phyloP scores from a whole-genome alignment of 2,113 vertebrate genomes.

The Calidris pygmaea region DNA sequence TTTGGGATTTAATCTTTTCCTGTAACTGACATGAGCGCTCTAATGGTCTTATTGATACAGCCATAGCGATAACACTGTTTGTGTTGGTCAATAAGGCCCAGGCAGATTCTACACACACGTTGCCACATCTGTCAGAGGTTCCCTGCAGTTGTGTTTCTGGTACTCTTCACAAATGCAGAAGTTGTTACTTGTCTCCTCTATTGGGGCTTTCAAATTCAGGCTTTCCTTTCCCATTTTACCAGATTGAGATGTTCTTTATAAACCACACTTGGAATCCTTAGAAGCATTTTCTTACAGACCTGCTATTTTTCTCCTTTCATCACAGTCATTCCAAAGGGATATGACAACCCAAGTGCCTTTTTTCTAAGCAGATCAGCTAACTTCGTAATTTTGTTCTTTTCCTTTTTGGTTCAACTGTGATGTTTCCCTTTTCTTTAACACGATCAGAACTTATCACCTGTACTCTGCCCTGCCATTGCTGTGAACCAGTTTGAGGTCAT shows the following conservation, averaged over 20 bases:
- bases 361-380: neutral
- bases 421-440: neutral
- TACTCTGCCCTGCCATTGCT: neutral
- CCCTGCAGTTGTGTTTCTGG: neutral
- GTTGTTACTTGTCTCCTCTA: neutral
- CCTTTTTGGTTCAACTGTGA: neutral
- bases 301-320: neutral
- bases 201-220: neutral
- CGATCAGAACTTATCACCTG: neutral
- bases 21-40: neutral
- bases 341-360: neutral
- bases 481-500: neutral
- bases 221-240: neutral
- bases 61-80: neutral
- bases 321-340: neutral
- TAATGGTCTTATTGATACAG: neutral
- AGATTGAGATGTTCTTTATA: neutral
- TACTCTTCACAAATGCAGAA: neutral
- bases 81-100: fast-evolving
- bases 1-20: neutral
- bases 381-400: neutral
- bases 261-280: neutral
- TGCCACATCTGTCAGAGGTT: neutral
- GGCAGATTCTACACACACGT: neutral
- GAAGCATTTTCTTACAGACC: neutral